Percentiles rank a stretch among this genome's conserved stretches.
phyloP scores from a whole-genome alignment of 2,113 vertebrate genomes.

The Pomatostomus ruficeps region DNA sequence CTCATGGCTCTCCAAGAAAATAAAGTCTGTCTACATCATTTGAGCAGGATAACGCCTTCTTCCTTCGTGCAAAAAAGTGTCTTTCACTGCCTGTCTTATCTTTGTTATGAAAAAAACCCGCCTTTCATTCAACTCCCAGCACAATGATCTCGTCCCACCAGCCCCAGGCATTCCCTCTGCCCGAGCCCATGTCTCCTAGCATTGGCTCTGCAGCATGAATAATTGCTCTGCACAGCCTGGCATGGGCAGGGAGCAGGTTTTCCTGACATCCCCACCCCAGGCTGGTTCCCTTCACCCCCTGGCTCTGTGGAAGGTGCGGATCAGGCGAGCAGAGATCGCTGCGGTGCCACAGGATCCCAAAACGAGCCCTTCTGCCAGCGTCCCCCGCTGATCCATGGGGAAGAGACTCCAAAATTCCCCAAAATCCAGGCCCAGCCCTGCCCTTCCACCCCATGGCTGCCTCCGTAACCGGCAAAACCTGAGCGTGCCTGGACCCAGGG shows the following conservation, averaged over 20 bases:
- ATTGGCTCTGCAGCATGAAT: conserved; percentile 32
- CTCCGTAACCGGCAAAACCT: accelerated
- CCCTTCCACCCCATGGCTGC: background rate
- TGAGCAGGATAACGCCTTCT: conserved; percentile 9
- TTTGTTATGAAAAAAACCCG: background rate
- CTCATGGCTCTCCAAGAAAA: conserved; percentile 29
- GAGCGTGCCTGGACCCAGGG: accelerated
- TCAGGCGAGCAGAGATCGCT: accelerated
- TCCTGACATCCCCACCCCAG: background rate
- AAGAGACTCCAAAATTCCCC: background rate
- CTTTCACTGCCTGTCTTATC: conserved; percentile 35
- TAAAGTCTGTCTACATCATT: conserved; percentile 38
- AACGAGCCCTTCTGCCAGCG: background rate
- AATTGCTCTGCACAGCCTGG: conserved; percentile 3
- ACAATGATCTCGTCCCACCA: conserved; percentile 32
- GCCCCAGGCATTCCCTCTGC: conserved; percentile 16
- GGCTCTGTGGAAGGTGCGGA: background rate
- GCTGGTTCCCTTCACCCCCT: background rate
- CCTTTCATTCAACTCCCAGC: conserved; percentile 17
- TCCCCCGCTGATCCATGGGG: accelerated
- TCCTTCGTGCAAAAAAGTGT: background rate
- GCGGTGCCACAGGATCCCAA: accelerated
- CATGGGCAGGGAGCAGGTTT: background rate
- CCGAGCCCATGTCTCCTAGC: conserved; percentile 27
- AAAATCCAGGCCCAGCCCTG: background rate